phyloP scores from a whole-genome alignment of 2,797 vertebrate genomes.

The Stomatorhinus walkeri region DNA sequence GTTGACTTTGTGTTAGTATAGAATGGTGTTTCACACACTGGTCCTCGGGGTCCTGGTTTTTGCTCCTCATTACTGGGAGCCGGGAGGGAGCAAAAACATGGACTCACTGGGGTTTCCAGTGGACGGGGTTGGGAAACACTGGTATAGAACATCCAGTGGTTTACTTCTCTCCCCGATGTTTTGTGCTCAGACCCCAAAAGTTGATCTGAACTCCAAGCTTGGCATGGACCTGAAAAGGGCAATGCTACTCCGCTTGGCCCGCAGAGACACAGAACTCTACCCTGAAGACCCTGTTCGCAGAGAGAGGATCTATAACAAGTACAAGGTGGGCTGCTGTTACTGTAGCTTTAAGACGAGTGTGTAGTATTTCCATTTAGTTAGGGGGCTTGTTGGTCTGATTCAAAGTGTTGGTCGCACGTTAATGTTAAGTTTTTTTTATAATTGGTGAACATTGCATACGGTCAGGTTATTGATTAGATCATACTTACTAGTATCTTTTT shows the following conservation, averaged over 20 bases:
- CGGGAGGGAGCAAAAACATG: neutral
- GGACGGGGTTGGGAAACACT: neutral
- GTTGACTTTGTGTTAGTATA: neutral
- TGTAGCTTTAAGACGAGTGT: neutral
- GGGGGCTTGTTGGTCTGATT: neutral
- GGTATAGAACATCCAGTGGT: neutral
- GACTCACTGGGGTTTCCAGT: neutral
- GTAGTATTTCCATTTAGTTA: neutral
- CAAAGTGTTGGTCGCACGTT: neutral
- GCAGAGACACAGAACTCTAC: conserved; percentile 66
- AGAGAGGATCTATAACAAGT: conserved; percentile 72
- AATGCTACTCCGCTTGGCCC: conserved; percentile 79
- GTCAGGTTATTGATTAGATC: neutral
- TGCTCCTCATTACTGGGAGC: neutral
- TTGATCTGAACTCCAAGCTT: conserved; percentile 82
- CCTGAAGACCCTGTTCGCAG: conserved; percentile 61
- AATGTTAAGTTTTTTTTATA: neutral
- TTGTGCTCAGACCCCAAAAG: conserved; percentile 69
- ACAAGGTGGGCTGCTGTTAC: conserved; percentile 62
- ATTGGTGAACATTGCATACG: neutral
- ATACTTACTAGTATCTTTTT: neutral
- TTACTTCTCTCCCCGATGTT: neutral
- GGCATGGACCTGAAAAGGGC: conserved; percentile 90
- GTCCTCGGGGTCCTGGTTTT: neutral
- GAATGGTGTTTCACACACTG: neutral